Percentiles rank a stretch among this genome's conserved stretches.
These are phyloP conservation scores for Scolopax mira DNA, from an alignment of 2,113 vertebrate species.

Conservation along the genomic window DNA sequence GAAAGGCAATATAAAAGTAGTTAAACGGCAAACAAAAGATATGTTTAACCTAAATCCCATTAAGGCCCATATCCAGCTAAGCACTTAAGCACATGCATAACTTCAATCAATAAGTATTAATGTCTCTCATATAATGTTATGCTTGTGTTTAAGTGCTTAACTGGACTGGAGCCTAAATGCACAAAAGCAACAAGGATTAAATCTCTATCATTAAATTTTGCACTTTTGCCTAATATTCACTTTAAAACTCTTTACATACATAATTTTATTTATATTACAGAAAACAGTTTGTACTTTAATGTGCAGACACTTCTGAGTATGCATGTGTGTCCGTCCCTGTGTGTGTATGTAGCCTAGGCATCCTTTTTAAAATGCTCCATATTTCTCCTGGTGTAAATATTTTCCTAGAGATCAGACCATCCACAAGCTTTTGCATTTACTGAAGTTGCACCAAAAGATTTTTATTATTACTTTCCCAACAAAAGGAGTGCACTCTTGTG, in stretches of 20 bases:
- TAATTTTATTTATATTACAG: not conserved
- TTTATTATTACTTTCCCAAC: not conserved
- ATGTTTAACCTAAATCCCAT: not conserved
- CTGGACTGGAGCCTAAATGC: conserved; percentile 4
- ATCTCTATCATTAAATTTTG: not conserved
- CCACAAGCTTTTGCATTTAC: not conserved
- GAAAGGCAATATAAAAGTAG: not conserved
- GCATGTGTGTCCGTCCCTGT: rapidly evolving
- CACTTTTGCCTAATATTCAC: not conserved
- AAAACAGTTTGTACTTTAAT: not conserved
- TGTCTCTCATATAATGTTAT: not conserved
- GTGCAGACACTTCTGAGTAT: not conserved
- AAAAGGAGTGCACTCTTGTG: not conserved
- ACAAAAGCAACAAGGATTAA: not conserved
- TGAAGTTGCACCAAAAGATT: not conserved
- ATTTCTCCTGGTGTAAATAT: not conserved
- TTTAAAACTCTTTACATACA: not conserved
- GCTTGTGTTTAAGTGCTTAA: not conserved
- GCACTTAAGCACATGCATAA: not conserved
- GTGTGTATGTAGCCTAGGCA: not conserved
- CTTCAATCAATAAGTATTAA: not conserved
- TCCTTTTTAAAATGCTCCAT: not conserved
- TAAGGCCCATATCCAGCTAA: not conserved
- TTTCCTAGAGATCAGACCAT: not conserved
- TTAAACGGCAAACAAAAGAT: not conserved